Evolutionary conservation across 2,797 vertebrate genomes (phyloP).

Genomic region (Percopsis omiscomaycus): DNA sequence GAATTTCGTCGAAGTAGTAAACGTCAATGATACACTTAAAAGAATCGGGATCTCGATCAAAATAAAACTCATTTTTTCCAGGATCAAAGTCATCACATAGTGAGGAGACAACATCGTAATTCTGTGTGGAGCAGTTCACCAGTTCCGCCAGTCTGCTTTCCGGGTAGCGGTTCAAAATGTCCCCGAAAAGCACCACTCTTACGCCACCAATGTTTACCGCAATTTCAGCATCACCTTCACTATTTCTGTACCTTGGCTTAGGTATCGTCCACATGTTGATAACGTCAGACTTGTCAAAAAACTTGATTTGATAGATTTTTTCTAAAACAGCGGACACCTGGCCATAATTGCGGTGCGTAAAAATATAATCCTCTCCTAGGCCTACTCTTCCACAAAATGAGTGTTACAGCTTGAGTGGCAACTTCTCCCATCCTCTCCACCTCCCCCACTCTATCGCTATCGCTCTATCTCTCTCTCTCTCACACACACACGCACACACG

Average conservation of each 20-base stretch:
- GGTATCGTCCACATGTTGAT: constrained; percentile 79
- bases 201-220: constrained; percentile 93
- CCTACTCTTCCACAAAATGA: constrained; percentile 27
- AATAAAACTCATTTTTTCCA: constrained; percentile 91
- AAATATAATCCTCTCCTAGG: constrained; percentile 23
- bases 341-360: constrained; percentile 38
- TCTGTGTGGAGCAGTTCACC: constrained; percentile 80
- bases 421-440: constrained; percentile 29
- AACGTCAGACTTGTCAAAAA: neutral
- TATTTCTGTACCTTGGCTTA: constrained; percentile 79
- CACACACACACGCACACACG: neutral
- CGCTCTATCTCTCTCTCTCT: constrained; percentile 27
- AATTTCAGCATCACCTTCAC: constrained; percentile 82
- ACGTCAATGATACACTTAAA: constrained; percentile 94
- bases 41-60: constrained; percentile 93
- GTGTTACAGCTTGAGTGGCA: constrained; percentile 37
- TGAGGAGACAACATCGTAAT: constrained; percentile 83
- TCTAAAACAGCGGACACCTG: neutral
- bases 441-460: constrained; percentile 26
- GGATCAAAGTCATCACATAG: constrained; percentile 96
- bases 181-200: constrained; percentile 85
- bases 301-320: neutral
- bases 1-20: constrained; percentile 93
- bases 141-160: constrained; percentile 92
- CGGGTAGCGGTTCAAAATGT: constrained; percentile 88